Conservation (phyloP, 1,140 invertebrate species). For the Drosophila baimaii region DNA sequence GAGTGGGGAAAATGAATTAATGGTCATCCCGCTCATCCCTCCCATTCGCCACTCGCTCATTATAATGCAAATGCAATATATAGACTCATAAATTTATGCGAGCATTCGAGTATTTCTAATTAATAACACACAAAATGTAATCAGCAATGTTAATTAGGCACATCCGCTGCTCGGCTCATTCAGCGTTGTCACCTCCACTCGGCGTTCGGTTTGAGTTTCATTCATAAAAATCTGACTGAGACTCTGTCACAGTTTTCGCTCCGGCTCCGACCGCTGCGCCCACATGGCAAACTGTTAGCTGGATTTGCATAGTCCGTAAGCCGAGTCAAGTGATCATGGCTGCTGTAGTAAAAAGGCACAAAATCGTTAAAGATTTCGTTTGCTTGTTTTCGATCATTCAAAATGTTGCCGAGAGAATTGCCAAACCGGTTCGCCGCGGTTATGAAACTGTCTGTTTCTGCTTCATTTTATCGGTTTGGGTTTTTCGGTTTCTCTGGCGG, state of each 20-base stretch:
- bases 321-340: slow-evolving; percentile 61
- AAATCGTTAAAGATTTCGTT: slow-evolving; percentile 72
- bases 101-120: slow-evolving; percentile 68
- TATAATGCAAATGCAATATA: slow-evolving; percentile 53
- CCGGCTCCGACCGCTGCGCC: slow-evolving; percentile 48
- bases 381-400: slow-evolving; percentile 71
- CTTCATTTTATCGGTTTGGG: slow-evolving; percentile 22
- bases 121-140: slow-evolving; percentile 79
- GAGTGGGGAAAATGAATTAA: slow-evolving; percentile 31
- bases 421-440: slow-evolving; percentile 59
- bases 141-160: slow-evolving; percentile 80
- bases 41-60: slow-evolving; percentile 63
- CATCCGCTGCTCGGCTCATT: slow-evolving; percentile 62
- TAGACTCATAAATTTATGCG: slow-evolving; percentile 26
- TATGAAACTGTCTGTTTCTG: slow-evolving; percentile 66
- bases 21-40: slow-evolving; percentile 19
- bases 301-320: slow-evolving; percentile 78
- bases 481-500: slow-evolving; percentile 11
- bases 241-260: slow-evolving; percentile 37
- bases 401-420: slow-evolving; percentile 52
- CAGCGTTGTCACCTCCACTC: slow-evolving; percentile 26
- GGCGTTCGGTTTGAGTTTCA: slow-evolving; percentile 48
- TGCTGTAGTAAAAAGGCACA: slow-evolving; percentile 71
- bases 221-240: slow-evolving; percentile 74
- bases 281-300: slow-evolving; percentile 59